Evolutionary conservation across 2,797 vertebrate genomes (phyloP).

Genomic region (Syngnathus rostellatus): DNA sequence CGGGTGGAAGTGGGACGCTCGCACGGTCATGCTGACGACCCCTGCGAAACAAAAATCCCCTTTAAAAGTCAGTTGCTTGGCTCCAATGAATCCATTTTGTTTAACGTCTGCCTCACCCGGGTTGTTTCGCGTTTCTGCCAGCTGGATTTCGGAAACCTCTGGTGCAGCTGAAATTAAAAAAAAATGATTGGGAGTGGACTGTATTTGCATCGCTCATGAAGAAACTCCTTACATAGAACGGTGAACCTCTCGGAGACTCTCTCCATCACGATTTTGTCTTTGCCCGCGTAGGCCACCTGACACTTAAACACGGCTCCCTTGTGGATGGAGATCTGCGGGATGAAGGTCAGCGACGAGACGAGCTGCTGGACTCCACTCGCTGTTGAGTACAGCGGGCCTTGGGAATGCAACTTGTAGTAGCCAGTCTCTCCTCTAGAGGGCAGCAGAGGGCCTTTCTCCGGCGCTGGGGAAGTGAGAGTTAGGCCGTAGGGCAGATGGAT

Average conservation of each 20-base stretch:
- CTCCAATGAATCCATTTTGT: neutral
- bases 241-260: conserved; percentile 70
- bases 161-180: conserved; percentile 58
- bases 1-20: conserved; percentile 68
- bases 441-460: conserved; percentile 66
- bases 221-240: conserved; percentile 60
- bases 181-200: neutral
- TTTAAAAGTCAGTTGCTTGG: neutral
- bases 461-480: conserved; percentile 56
- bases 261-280: conserved; percentile 71
- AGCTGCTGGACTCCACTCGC: conserved; percentile 55
- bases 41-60: conserved; percentile 36
- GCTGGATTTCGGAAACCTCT: conserved; percentile 70
- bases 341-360: conserved; percentile 68
- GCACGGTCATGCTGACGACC: conserved; percentile 61
- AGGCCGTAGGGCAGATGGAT: conserved; percentile 58
- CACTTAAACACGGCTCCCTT: conserved; percentile 72
- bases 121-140: conserved; percentile 59
- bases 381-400: conserved; percentile 51
- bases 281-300: conserved; percentile 70
- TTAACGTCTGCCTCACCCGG: conserved; percentile 43
- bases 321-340: conserved; percentile 67
- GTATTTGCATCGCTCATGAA: too few species aligned
- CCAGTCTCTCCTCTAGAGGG: conserved; percentile 43
- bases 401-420: conserved; percentile 71